phyloP scores from a whole-genome alignment of 1,140 invertebrate genomes.

The Cotesia glomerata region DNA sequence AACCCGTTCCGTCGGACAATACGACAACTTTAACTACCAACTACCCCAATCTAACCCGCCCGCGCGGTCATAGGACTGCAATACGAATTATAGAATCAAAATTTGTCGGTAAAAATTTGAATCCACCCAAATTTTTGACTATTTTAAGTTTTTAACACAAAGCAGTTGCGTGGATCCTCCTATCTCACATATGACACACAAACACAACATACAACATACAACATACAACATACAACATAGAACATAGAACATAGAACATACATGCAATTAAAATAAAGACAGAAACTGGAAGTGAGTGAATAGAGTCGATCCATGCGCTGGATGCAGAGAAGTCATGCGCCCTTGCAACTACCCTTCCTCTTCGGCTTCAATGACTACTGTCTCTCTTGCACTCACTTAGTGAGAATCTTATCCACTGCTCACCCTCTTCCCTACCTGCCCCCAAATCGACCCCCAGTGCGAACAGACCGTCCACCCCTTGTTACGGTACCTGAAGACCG shows the following conservation, averaged over 20 bases:
- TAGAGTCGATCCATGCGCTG: constrained; percentile 57
- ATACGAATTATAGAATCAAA: too few relatives aligned
- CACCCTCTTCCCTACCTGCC: constrained; percentile 8
- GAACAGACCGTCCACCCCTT: constrained; percentile 36
- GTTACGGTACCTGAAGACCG: constrained; percentile 39
- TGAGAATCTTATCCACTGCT: constrained; percentile 10
- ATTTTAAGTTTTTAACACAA: too few relatives aligned
- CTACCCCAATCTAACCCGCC: background rate
- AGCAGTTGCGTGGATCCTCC: too few relatives aligned
- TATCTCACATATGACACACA: too few relatives aligned
- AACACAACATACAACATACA: background rate
- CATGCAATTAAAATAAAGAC: constrained; percentile 20
- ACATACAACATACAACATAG: too few relatives aligned
- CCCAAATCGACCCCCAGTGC: constrained; percentile 25
- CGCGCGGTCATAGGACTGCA: background rate
- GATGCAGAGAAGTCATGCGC: constrained; percentile 55
- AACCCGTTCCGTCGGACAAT: background rate
- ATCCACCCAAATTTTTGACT: too few relatives aligned
- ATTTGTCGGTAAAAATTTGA: too few relatives aligned
- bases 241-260: constrained; percentile 18
- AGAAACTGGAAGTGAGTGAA: constrained; percentile 3
- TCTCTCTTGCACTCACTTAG: constrained; percentile 9
- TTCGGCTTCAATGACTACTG: background rate
- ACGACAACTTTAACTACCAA: background rate
- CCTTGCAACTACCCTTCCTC: constrained; percentile 33